phyloP scores from a whole-genome alignment of 2,888 invertebrate species.

The Apantesis nais region DNA sequence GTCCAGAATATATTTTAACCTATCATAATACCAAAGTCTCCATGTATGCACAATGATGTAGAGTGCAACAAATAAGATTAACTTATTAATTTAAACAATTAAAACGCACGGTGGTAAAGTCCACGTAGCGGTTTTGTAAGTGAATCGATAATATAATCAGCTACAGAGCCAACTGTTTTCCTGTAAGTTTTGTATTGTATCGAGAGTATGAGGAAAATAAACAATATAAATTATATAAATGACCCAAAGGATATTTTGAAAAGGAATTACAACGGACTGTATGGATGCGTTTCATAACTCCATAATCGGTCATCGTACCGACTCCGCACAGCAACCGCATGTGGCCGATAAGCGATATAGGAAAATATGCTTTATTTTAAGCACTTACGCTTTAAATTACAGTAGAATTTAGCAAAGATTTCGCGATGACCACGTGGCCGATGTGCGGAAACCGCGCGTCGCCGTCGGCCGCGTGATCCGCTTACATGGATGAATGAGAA shows the following conservation, averaged over 20 bases:
- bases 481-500: no score
- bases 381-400: background rate
- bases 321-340: background rate
- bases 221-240: background rate
- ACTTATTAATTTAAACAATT: background rate
- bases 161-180: background rate
- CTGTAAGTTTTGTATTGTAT: background rate
- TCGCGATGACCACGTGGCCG: background rate
- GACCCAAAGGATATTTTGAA: background rate
- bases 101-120: background rate
- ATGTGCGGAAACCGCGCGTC: background rate
- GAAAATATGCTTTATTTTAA: background rate
- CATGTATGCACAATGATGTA: no score
- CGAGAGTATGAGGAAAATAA: background rate
- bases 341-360: background rate
- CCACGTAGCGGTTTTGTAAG: background rate
- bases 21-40: no score
- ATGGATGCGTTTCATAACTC: background rate
- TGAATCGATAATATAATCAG: background rate
- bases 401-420: background rate
- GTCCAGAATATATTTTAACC: no score
- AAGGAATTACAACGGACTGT: background rate
- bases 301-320: background rate
- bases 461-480: background rate
- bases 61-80: background rate